These are phyloP conservation scores for Bombus confusus DNA, from an alignment of 1,140 invertebrate genomes.

Conservation along the genomic window DNA sequence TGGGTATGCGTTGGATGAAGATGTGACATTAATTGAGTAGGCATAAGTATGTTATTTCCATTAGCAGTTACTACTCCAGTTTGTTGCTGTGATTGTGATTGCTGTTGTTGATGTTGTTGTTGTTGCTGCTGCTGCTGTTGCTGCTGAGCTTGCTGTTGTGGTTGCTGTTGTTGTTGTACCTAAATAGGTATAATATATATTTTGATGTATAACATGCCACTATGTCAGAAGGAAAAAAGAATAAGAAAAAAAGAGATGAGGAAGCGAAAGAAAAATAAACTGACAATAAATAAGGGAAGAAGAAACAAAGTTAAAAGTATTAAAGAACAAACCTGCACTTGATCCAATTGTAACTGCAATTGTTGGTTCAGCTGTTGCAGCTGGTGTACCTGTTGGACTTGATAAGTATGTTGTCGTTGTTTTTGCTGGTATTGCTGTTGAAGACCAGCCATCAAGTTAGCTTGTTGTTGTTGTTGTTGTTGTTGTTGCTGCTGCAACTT, in stretches of 20 bases:
- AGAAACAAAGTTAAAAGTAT: slow-evolving; percentile 24
- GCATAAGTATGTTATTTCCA: slow-evolving; percentile 74
- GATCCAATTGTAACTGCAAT: slow-evolving; percentile 80
- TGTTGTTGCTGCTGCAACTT: slow-evolving; percentile 79
- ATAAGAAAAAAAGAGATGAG: background rate
- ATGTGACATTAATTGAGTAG: slow-evolving; percentile 79
- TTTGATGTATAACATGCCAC: background rate
- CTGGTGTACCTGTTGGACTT: slow-evolving; percentile 80
- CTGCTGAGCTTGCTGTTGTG: slow-evolving; percentile 66
- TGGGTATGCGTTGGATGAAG: slow-evolving; percentile 77
- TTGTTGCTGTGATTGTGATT: slow-evolving; percentile 74
- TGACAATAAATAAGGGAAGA: background rate
- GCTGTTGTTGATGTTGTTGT: slow-evolving; percentile 45
- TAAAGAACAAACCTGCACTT: slow-evolving; percentile 72
- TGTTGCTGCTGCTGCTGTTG: slow-evolving; percentile 65
- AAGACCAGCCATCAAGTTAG: slow-evolving; percentile 74
- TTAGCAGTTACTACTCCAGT: slow-evolving; percentile 69
- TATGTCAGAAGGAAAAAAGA: background rate
- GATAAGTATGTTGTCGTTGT: slow-evolving; percentile 81
- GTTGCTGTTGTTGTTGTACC: slow-evolving; percentile 81
- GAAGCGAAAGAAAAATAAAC: too few relatives aligned
- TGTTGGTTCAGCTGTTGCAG: slow-evolving; percentile 81
- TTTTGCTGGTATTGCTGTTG: slow-evolving; percentile 81
- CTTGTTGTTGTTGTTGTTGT: slow-evolving; percentile 78
- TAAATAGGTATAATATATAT: slow-evolving; percentile 44